Base-by-base conservation (phyloP, 30 jellyfish, hydroid and myxozoan species). In the Mastigias papua region DNA sequence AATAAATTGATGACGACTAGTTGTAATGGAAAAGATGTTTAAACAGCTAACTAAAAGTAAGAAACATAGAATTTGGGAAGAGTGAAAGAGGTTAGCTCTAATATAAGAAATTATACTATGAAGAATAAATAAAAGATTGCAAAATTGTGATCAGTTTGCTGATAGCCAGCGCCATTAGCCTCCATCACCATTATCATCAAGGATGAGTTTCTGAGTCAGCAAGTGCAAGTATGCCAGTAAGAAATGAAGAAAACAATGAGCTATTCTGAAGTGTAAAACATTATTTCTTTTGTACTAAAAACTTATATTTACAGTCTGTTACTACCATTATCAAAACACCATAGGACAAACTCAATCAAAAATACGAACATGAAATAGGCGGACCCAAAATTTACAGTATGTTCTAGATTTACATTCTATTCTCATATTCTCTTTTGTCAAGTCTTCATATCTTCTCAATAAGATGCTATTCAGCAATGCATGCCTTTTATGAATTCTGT, bases 401-500 rank as follows among this genome's bases (percentile, higher is more conserved):
- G n/a, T n/a, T n/a, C n/a, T n/a, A n/a, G n/a, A n/a, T n/a, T n/a
- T n/a, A n/a, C n/a, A n/a, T n/a, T n/a, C n/a, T n/a, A n/a, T n/a
- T n/a, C n/a, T 15, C 7, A 42, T 42, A 8, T 42, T 42, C 54
- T 42, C 54, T 42, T 42, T 42, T 8, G 7, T 4, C 13, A 42
- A 42, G 13, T 15, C 13, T 42, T 15, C 54, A 42, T 42, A 42
- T 42, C 54, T 54, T 21, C 67, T 25, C 17, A 11, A 11, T 19
- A 19, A 54, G 20, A 21, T 5, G 17, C 17, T 25, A 54, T 27
- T 61, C 69, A 85, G 51, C 86, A 34, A 50, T 87, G 96, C 66
- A 76, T 54, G 48, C 98, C 97, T 93, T 83, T 91, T 17, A 84
- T 82, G 65, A 93, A 88, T 15, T 93, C 98, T 3, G 90, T 71